Percentiles rank a stretch among this genome's conserved stretches.
Evolutionary conservation across 2,113 vertebrate species (phyloP).

Genomic region (Carassius gibelio): DNA sequence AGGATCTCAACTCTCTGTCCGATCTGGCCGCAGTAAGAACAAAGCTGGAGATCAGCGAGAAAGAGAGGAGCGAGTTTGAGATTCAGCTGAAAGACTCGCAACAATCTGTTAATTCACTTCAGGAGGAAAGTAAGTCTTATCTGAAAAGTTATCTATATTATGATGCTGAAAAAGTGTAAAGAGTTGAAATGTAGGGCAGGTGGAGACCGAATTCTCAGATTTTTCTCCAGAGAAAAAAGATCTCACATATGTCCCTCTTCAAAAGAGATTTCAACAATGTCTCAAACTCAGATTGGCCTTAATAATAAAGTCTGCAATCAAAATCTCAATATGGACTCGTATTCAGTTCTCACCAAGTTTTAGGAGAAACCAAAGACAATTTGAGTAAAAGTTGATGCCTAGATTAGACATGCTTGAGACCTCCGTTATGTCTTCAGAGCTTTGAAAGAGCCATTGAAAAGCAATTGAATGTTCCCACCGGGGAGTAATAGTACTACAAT

Average conservation of each 20-base stretch:
- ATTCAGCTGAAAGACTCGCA: slow-evolving; percentile 62
- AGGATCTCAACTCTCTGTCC: slow-evolving; percentile 27
- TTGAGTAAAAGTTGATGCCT: background rate
- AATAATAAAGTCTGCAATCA: background rate
- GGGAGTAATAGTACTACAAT: too few relatives aligned
- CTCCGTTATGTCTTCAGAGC: background rate
- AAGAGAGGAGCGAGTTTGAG: slow-evolving; percentile 59
- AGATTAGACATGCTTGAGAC: background rate
- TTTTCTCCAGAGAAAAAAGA: background rate
- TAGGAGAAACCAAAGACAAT: background rate
- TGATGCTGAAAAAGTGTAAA: background rate
- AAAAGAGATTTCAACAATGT: background rate
- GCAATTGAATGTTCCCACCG: too few relatives aligned
- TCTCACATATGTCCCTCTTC: background rate
- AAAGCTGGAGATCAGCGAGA: slow-evolving; percentile 61
- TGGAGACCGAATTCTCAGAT: too few relatives aligned
- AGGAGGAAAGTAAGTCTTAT: slow-evolving; percentile 70
- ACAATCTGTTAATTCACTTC: slow-evolving; percentile 51
- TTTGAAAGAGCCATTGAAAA: background rate
- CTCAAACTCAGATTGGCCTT: background rate
- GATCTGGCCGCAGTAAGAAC: slow-evolving; percentile 69
- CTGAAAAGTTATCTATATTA: background rate
- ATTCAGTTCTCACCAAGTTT: background rate
- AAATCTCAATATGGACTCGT: background rate
- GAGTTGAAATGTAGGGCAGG: too few relatives aligned